Conservation (phyloP, 2,888 invertebrate genomes). For the Epiperipatus broadwayi region DNA sequence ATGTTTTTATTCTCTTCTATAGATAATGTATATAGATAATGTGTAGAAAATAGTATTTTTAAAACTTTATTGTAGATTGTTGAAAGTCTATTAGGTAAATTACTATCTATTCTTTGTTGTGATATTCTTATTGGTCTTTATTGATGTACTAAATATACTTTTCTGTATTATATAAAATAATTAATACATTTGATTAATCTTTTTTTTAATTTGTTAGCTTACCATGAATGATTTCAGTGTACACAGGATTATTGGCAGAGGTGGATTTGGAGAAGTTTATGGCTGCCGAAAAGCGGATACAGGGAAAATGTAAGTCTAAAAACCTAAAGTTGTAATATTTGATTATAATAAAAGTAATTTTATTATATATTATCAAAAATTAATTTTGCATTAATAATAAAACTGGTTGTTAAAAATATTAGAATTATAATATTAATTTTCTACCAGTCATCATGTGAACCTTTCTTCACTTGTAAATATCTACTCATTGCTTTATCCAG, state of each 20-base stretch:
- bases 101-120: too few species aligned
- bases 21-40: too few species aligned
- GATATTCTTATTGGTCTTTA: too few species aligned
- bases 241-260: constrained; percentile 95
- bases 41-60: too few species aligned
- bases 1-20: too few species aligned
- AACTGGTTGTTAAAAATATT: neutral
- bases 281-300: constrained; percentile 98
- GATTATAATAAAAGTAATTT: neutral
- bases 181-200: constrained; percentile 1
- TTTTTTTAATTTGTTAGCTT: constrained; percentile 41
- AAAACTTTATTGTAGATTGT: too few species aligned
- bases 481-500: too few species aligned
- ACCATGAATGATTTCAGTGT: constrained; percentile 99
- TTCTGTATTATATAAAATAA: neutral
- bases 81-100: too few species aligned
- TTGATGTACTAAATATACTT: too few species aligned
- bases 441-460: too few species aligned
- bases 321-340: constrained; percentile 11
- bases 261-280: constrained; percentile 93
- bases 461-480: too few species aligned
- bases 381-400: constrained; percentile 5
- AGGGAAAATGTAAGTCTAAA: constrained; percentile 68
- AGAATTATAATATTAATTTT: too few species aligned
- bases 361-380: neutral